Conservation (phyloP, 2,113 vertebrate species). For the Acrocephalus kingi region DNA sequence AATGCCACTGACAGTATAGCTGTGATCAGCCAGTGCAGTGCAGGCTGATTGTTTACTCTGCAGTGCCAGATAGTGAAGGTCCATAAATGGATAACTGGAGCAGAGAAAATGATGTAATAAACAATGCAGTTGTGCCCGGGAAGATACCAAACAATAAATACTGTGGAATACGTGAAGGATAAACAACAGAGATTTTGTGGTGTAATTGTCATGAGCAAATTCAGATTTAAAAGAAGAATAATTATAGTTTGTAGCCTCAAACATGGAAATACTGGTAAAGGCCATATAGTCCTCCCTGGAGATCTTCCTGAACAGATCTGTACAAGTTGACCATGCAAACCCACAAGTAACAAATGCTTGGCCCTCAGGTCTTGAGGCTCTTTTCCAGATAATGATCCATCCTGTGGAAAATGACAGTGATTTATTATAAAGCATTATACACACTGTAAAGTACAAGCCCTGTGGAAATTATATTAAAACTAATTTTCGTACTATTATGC, state of each 20-base stretch:
- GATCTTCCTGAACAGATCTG: neutral
- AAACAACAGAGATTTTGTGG: neutral
- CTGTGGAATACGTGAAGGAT: neutral
- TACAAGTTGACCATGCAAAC: neutral
- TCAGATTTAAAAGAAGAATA: neutral
- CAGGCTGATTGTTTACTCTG: neutral
- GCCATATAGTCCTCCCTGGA: neutral
- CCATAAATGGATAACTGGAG: neutral
- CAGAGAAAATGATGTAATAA: neutral
- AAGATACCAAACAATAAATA: neutral
- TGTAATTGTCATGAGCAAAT: neutral
- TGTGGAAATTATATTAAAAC: neutral
- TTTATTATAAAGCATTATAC: neutral
- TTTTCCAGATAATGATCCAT: neutral
- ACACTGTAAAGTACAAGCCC: neutral
- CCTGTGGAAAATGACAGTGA: neutral
- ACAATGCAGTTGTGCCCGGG: neutral
- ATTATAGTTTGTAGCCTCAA: neutral
- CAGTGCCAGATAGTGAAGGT: neutral
- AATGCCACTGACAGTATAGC: neutral
- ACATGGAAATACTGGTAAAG: neutral
- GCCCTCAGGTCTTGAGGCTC: neutral
- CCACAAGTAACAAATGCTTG: neutral
- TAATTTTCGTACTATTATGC: neutral
- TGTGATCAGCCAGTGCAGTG: neutral